phyloP scores from a whole-genome alignment of 92 coral and sea anemone species.

The Bergia puertoricense region DNA sequence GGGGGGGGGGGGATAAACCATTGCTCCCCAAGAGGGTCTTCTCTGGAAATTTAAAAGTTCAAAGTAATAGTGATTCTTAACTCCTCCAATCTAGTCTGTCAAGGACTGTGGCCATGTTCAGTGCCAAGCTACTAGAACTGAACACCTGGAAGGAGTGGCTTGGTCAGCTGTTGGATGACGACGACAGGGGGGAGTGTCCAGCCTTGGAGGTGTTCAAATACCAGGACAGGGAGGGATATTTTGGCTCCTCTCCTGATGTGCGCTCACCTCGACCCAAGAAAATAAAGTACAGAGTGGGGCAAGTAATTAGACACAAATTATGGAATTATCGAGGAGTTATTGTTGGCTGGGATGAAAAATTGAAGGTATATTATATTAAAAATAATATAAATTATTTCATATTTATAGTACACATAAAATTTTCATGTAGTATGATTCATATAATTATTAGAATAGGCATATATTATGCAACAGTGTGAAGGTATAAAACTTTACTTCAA shows the following conservation, averaged over 20 bases:
- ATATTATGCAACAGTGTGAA: too few relatives aligned
- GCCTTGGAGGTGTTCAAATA: conserved; percentile 85
- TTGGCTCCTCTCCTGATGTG: conserved; percentile 73
- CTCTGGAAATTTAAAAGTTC: too few relatives aligned
- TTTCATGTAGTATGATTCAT: too few relatives aligned
- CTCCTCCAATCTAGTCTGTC: conserved; percentile 2
- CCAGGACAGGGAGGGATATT: conserved; percentile 74
- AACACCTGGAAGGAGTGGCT: conserved; percentile 76
- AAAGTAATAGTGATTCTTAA: too few relatives aligned
- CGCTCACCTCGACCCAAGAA: conserved; percentile 73
- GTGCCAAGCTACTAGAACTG: conserved; percentile 63
- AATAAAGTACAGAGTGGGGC: conserved; percentile 86
- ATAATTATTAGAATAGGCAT: too few relatives aligned
- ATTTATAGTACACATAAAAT: neutral
- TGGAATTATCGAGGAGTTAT: conserved; percentile 92
- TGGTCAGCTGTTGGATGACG: conserved; percentile 59
- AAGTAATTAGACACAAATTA: conserved; percentile 81
- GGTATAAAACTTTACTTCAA: too few relatives aligned
- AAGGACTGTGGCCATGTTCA: conserved; percentile 31
- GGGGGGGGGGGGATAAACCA: too few relatives aligned
- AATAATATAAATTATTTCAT: neutral
- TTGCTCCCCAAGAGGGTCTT: too few relatives aligned
- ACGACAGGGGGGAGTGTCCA: conserved; percentile 88
- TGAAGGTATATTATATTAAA: conserved; percentile 52
- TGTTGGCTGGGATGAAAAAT: conserved; percentile 94